Conservation (phyloP, 2,797 vertebrate species). For the Loris lydekkerianus region DNA sequence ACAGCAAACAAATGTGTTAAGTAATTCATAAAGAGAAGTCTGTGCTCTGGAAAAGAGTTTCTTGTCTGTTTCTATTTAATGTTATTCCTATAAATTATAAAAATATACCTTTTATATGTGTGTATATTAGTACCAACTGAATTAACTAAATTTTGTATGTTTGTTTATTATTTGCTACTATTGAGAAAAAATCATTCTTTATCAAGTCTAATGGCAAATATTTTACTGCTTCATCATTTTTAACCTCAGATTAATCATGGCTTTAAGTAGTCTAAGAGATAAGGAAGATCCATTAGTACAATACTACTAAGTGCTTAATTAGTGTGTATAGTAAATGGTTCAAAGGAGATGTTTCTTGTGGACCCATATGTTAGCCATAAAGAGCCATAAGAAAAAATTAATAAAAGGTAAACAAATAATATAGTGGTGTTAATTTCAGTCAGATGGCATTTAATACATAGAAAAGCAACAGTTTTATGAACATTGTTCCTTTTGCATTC, state of each 20-base stretch:
- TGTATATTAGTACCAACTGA: neutral
- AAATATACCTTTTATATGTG: neutral
- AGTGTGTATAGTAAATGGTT: neutral
- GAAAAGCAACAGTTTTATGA: slow-evolving; percentile 31
- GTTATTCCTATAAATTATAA: neutral
- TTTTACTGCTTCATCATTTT: neutral
- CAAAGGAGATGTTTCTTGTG: neutral
- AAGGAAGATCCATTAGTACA: neutral
- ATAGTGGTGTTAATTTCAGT: neutral
- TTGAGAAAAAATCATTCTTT: neutral
- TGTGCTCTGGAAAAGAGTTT: neutral
- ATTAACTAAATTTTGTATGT: slow-evolving; percentile 1
- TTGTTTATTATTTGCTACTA: neutral
- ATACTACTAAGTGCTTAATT: neutral
- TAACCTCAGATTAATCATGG: neutral
- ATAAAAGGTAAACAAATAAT: slow-evolving; percentile 8
- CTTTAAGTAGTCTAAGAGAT: neutral
- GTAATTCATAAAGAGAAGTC: neutral
- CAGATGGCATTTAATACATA: neutral
- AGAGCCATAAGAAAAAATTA: neutral
- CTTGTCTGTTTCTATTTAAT: slow-evolving; percentile 13
- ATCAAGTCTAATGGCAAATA: neutral
- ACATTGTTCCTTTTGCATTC: neutral
- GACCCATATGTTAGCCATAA: neutral
- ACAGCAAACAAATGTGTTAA: neutral